Evolutionary conservation across 2,113 vertebrate species (phyloP), one percentile per base, ranked within the genome.

Genomic region (Syngnathus floridae): DNA sequence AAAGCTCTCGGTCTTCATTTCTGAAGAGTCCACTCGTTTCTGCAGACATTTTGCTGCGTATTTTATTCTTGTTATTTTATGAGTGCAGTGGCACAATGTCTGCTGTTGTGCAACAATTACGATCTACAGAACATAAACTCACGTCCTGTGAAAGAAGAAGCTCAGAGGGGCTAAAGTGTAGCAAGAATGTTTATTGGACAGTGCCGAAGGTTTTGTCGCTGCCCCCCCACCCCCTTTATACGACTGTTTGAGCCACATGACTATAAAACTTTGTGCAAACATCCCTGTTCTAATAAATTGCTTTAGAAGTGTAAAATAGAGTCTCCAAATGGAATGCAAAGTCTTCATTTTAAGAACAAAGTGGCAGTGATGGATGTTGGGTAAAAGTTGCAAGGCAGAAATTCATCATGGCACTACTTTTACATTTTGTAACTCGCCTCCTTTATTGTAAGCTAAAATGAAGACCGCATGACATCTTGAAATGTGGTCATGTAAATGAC

Each of bases 261-360:
- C 70, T 43, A 77, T 78, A 61, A 82, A 78, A 82, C 62, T 77
- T 84, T 89, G 82, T 88, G 86, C 87, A 88, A 89, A 89, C 87
- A 86, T 91, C 90, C 88, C 88, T 88, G 88, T 88, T 90, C 86
- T 86, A 90, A 91, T 90, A 90, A 92, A 90, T 80, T 80, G 82
- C 88, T 87, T 87, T 89, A 88, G 89, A 90, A 84, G 88, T 90
- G 88, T 90, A 85, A 82, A 62, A 69, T 87, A 82, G 88, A 65
- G 52, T 71, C 83, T 21, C 80, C 64, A 66, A 57, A 22, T 69
- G 65, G 16, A 56, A 5, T 77, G 56, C 26, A 3, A 69, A 72
- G 67, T 83, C 51, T 52, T 78, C 31, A 73, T 52, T 76, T 6
- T 55, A 5, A 12, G 5, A 48, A 48, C 4, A 48, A 19, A 19